Evolutionary conservation across 2,888 invertebrate genomes (phyloP), one percentile per base, ranked within the genome.

Genomic region (Lysandra coridon): DNA sequence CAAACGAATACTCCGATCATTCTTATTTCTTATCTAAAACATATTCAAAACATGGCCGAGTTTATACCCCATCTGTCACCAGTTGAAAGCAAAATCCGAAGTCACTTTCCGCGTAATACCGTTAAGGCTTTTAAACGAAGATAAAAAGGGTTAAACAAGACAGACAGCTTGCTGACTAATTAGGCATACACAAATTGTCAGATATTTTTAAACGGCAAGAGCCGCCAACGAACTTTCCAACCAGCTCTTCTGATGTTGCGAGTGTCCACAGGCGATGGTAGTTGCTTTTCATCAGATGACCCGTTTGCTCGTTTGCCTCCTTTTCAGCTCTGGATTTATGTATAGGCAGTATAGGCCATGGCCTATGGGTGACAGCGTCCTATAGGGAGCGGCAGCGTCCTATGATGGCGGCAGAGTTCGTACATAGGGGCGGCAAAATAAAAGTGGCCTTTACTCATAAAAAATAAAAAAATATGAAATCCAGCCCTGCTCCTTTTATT

Each of bases 21-120:
- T 64, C 33, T 69, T 69, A 33, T 37, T 69, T 69, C 69, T 76
- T 57, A 76, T 76, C 76, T 76, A 30, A 57, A 57, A 57, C 57
- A 14, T 53, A 33, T 76, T 76, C 75, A 75, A 75, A 75, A 75
- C 75, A 53, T 76, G 76, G 57, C 76, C 76, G 30, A 17, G 17
- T 30, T 53, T 33, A 30, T 30, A 30, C 17, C 78, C 82, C 83
- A 87, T 88, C 86, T 84, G 88, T 89, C 88, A 88, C 83, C 83
- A 79, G 83, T 84, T 86, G 87, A 87, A 87, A 87, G 85, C 87
- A 88, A 89, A 88, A 89, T 88, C 87, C 86, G 80, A 83, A 90
- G 89, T 92, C 91, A 92, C 91, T 92, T 92, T 92, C 91, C 85
- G 89, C 87, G 85, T 84, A 82, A 86, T 90, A 92, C 93, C 92